Percentiles rank a stretch among this genome's conserved stretches.
phyloP scores from a whole-genome alignment of 2,888 invertebrate species.

The Brachypterus glaber region DNA sequence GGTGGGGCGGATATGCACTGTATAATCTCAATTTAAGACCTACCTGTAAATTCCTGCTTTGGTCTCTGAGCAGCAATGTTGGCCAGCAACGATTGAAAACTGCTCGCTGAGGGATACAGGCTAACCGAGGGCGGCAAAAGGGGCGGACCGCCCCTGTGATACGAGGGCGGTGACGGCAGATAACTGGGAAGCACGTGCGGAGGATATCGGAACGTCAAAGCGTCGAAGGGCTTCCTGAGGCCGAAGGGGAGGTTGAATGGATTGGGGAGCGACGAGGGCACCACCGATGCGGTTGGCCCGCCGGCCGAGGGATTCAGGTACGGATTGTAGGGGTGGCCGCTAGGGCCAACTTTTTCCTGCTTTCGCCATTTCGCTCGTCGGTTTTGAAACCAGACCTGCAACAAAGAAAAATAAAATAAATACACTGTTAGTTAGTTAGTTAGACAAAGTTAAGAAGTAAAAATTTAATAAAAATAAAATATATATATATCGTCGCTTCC shows the following conservation, averaged over 20 bases:
- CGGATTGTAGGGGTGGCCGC: conserved; percentile 83
- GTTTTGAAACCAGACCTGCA: conserved; percentile 91
- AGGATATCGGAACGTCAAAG: conserved; percentile 64
- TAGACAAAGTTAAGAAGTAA: too few species aligned
- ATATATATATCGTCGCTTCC: too few species aligned
- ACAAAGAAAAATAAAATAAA: conserved; percentile 33
- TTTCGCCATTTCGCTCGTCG: conserved; percentile 88
- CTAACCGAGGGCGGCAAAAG: conserved; percentile 55
- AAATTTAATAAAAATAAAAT: too few species aligned
- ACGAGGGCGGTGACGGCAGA: conserved; percentile 42
- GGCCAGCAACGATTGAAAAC: conserved; percentile 79
- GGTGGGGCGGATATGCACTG: too few species aligned
- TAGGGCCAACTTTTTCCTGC: conserved; percentile 86
- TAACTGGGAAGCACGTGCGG: conserved; percentile 52
- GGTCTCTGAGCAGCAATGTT: conserved; percentile 58
- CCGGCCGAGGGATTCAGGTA: conserved; percentile 58
- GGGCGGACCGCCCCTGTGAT: conserved; percentile 53
- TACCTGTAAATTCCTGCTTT: conserved; percentile 43
- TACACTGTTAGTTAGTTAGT: too few species aligned
- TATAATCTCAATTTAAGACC: too few species aligned
- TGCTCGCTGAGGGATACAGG: conserved; percentile 51
- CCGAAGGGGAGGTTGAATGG: conserved; percentile 75
- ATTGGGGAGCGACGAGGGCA: conserved; percentile 68
- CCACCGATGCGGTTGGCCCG: conserved; percentile 55
- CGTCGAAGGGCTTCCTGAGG: conserved; percentile 64